These are phyloP conservation scores for Pocota personata DNA, from an alignment of 2,888 invertebrate species.

Conservation along the genomic window DNA sequence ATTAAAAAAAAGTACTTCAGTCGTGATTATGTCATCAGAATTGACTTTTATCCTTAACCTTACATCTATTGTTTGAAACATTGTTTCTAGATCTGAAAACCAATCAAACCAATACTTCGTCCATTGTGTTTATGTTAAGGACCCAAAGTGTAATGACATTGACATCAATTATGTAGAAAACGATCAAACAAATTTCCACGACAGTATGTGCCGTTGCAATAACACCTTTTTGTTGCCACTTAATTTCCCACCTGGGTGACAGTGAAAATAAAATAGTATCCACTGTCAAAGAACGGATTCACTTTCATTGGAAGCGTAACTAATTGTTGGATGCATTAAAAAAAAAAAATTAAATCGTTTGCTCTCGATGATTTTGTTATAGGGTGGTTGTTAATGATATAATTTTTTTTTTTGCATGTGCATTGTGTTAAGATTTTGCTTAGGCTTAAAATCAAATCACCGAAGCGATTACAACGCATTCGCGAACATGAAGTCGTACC, in stretches of 20 bases:
- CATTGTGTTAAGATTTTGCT: neutral
- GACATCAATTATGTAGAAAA: constrained; percentile 17
- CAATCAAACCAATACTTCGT: no score
- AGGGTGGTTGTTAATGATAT: constrained; percentile 11
- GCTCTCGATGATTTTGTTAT: constrained; percentile 20
- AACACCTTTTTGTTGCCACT: constrained; percentile 1
- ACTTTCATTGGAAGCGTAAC: constrained; percentile 69
- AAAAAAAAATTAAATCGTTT: constrained; percentile 26
- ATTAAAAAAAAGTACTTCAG: no score
- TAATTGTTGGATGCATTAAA: constrained; percentile 52
- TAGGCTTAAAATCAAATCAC: constrained; percentile 42
- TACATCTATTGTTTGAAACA: no score
- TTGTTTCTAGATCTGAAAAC: no score
- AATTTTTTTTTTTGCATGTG: neutral
- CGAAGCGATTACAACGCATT: constrained; percentile 10
- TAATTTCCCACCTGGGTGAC: constrained; percentile 56
- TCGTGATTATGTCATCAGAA: no score
- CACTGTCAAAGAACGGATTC: constrained; percentile 48
- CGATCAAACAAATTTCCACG: neutral
- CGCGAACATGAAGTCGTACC: constrained; percentile 33
- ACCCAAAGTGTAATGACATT: constrained; percentile 48
- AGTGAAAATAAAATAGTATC: constrained; percentile 53
- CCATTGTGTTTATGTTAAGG: neutral
- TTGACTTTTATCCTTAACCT: no score
- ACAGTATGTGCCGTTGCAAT: neutral